Evolutionary conservation across 1,140 invertebrate genomes (phyloP), one percentile per base, ranked within the genome.

Genomic region (Ostrea edulis): DNA sequence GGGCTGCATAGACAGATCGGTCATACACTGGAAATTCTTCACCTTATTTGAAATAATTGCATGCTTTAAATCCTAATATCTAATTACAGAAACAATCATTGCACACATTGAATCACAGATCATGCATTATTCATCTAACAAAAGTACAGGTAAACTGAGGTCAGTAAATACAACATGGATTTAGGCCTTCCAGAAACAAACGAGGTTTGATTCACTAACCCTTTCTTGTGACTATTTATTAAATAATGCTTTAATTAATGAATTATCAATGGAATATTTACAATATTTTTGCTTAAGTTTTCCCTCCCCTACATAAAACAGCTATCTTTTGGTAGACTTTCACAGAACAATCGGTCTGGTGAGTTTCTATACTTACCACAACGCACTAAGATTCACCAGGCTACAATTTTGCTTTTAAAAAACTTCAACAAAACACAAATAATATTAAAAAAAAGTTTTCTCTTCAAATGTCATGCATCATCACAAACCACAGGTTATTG

Each of bases 11-110:
- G 17, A 89, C 86, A 83, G 89, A 89, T 82, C 68, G 55, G 82
- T 89, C 89, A 86, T 89, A 89, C 77, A 20, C 86, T 58, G 89
- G 89, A 52, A 89, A 89, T 87, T 89, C 89, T 71, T 89, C 89
- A 89, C 89, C 89, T 89, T 87, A 52, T 85, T 25, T 29, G 35
- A 58, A 35, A 62, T 20, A 85, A 85, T 81, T 83, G 29, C 44
- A 83, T 83, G 52, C 52, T 52, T 53, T 54, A 52, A 82, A 52
- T 14, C 17, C 20, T 52, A 17, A 22, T n/a, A n/a, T 52, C 44
- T 83, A 83, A 81, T 29, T 22, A 81, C 9, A 51, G 22, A 81
- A 4, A 81, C 44, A 81, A 29, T 29, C 8, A 81, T 12, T 5
- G 8, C 5, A 35, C 14, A 83, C 82, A 83, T 53, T 83, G 4